phyloP scores from a whole-genome alignment of 2,888 invertebrate species.

The Monoplex corrugatus region DNA sequence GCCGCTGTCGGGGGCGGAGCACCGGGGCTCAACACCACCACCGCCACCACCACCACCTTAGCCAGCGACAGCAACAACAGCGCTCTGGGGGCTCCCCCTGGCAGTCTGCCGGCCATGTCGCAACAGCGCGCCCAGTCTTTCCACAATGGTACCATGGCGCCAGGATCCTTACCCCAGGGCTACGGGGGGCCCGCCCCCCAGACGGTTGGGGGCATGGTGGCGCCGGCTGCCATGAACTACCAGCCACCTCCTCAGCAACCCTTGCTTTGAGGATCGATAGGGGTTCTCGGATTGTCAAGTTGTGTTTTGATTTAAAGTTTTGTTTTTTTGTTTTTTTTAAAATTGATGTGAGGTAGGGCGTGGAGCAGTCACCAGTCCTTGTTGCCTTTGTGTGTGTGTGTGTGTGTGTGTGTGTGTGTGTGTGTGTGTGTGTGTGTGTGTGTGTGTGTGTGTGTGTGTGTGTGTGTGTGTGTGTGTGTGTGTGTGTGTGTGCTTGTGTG shows the following conservation, averaged over 20 bases:
- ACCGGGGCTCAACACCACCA: not conserved
- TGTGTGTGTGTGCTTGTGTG: not conserved
- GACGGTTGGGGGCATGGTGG: not conserved
- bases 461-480: not conserved
- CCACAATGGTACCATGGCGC: slow-evolving; percentile 39
- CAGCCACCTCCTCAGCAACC: slow-evolving; percentile 38
- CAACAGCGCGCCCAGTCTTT: not conserved
- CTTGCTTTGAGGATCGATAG: slow-evolving; percentile 13
- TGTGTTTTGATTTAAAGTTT: not conserved
- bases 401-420: not conserved
- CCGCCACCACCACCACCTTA: not conserved
- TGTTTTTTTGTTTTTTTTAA: not conserved
- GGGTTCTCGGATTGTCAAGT: too few species aligned
- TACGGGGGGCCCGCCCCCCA: not conserved
- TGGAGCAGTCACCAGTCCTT: not conserved
- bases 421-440: not conserved
- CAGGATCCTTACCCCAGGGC: not conserved
- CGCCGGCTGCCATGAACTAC: slow-evolving; percentile 20
- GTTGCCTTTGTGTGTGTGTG: not conserved
- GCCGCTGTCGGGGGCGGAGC: not conserved
- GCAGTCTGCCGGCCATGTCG: not conserved
- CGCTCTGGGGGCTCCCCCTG: not conserved
- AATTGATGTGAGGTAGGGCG: not conserved
- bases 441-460: not conserved
- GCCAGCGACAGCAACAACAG: slow-evolving; percentile 12